Base-by-base conservation (phyloP, 2,113 vertebrate species). In the Ochotona princeps region DNA sequence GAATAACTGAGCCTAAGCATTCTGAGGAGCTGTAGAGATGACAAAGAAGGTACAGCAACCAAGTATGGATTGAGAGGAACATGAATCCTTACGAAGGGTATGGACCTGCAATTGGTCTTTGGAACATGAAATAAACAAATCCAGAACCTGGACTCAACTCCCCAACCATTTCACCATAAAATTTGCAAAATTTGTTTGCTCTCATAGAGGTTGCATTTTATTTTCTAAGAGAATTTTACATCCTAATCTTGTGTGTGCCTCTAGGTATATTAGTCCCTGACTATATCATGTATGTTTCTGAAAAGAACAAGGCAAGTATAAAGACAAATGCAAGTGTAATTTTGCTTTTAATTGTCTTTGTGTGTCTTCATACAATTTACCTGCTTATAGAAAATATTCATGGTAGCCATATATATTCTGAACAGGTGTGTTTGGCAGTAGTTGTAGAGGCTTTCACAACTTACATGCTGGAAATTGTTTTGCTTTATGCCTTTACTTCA, bases 281-380 rank as follows among this genome's bases (percentile, higher is more conserved):
- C 4, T 67, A 32, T 44, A 30, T 35, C 8, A 13, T 25, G 14
- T n/a, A 30, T 7, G 49, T 69, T 66, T 63, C 60, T 30, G 11
- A 60, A 92, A 87, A 82, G 15, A 82, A 65, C 23, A 51, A 8
- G 35, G 5, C n/a, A 82, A 63, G 18, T 25, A 2, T 10, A 76
- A 67, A 63, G 35, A 1, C 84, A 72, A 89, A 90, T 63, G 76
- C 54, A 83, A 30, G 44, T 32, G 35, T 13, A 60, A 8, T 17
- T 79, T 44, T 73, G n/a, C 35, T 32, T 92, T 82, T 92, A 32
- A 61, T 67, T 66, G 74, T 69, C 12, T 51, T 18, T 86, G 63
- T 87, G 65, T 78, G 13, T 73, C 20, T 47, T 49, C 51, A n/a
- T 6, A 4, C 5, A 67, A 66, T 78, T 86, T 74, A 57, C 44